Evolutionary conservation across 2,797 vertebrate species (phyloP).

Genomic region (Spinus pinus): DNA sequence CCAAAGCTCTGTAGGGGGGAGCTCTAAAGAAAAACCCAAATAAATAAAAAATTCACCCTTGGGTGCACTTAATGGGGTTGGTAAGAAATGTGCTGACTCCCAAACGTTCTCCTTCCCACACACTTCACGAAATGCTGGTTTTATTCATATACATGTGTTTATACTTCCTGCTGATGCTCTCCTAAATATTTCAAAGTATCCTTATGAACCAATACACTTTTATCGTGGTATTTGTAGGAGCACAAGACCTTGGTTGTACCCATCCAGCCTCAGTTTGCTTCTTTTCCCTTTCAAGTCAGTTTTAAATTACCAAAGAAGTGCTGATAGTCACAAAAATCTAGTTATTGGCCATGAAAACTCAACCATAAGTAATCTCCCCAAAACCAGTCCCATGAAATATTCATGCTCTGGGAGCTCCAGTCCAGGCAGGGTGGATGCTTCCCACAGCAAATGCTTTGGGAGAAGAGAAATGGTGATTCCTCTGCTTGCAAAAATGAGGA

Average conservation of each 20-base stretch:
- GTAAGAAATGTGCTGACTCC: slow-evolving; percentile 58
- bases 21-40: neutral
- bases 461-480: neutral
- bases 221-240: neutral
- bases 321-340: slow-evolving; percentile 52
- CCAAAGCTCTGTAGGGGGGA: neutral
- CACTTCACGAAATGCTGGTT: neutral
- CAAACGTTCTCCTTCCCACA: slow-evolving; percentile 19
- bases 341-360: slow-evolving; percentile 40
- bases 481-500: neutral
- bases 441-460: neutral
- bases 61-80: slow-evolving; percentile 34
- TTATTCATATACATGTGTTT: slow-evolving; percentile 42
- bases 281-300: slow-evolving; percentile 42
- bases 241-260: slow-evolving; percentile 27
- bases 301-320: slow-evolving; percentile 52
- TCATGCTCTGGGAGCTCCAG: neutral
- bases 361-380: slow-evolving; percentile 20
- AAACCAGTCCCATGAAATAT: slow-evolving; percentile 50
- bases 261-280: neutral
- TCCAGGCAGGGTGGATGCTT: neutral
- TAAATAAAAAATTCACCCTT: slow-evolving; percentile 53
- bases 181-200: slow-evolving; percentile 59
- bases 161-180: slow-evolving; percentile 49
- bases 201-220: slow-evolving; percentile 26